A percentile compares a stretch with the other conserved stretches of the same genome.
phyloP scores from a whole-genome alignment of 2,888 invertebrate species.

The Ormyrus rosae region DNA sequence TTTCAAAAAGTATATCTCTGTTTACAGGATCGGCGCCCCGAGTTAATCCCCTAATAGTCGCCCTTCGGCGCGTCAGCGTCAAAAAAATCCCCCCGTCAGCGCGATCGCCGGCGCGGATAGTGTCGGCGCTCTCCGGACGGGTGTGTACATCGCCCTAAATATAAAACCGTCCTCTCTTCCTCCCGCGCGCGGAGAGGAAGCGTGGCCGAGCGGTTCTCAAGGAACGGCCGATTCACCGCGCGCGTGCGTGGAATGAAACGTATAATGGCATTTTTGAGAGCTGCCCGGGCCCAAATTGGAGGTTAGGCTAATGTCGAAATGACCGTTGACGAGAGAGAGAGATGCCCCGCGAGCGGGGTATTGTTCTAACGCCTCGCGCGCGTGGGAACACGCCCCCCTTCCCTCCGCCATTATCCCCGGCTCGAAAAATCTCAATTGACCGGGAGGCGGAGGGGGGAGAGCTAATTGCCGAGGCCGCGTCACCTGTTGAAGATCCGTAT shows the following conservation, averaged over 20 bases:
- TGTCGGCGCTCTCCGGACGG: background rate
- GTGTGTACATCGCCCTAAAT: conserved; percentile 2
- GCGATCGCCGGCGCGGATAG: conserved; percentile 8
- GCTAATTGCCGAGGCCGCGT: too few species aligned
- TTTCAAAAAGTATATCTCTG: too few species aligned
- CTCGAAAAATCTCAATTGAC: conserved; percentile 6
- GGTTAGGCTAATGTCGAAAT: conserved; percentile 72
- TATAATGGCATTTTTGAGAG: conserved; percentile 73
- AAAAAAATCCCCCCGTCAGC: too few species aligned
- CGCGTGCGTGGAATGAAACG: conserved; percentile 70
- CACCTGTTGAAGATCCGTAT: conserved; percentile 29
- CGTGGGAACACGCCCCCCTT: conserved; percentile 65
- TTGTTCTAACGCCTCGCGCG: conserved; percentile 68
- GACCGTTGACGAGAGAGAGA: conserved; percentile 63
- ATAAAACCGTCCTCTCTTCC: conserved; percentile 31
- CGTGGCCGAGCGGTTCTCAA: conserved; percentile 65
- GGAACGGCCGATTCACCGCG: conserved; percentile 72
- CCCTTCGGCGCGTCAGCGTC: too few species aligned
- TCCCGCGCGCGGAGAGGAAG: conserved; percentile 1
- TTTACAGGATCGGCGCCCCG: too few species aligned
- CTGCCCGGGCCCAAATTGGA: conserved; percentile 67
- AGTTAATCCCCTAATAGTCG: too few species aligned
- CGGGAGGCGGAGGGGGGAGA: too few species aligned
- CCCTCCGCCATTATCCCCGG: conserved; percentile 62
- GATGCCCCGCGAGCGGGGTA: conserved; percentile 46